These are phyloP conservation scores for Epicauta chinensis DNA, from an alignment of 1,140 invertebrate genomes.

Conservation along the genomic window DNA sequence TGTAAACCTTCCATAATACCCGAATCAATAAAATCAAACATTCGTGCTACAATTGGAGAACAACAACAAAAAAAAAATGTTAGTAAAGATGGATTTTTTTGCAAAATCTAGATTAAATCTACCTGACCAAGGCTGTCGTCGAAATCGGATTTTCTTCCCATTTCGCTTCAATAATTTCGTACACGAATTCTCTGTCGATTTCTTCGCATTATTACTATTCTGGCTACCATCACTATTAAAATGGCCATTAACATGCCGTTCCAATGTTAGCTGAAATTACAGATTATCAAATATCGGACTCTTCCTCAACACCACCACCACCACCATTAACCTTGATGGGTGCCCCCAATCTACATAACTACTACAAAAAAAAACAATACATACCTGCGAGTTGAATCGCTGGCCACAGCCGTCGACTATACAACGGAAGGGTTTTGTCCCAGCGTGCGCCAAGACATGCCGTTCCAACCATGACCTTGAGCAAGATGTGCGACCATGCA, in stretches of 20 bases:
- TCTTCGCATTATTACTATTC: constrained; percentile 52
- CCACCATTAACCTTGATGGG: neutral
- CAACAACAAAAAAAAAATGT: neutral
- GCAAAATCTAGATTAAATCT: constrained; percentile 8
- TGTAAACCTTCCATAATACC: constrained; percentile 83
- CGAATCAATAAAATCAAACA: constrained; percentile 83
- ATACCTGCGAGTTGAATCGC: constrained; percentile 85
- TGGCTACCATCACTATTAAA: constrained; percentile 65
- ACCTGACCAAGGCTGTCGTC: constrained; percentile 79
- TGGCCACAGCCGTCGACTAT: constrained; percentile 89
- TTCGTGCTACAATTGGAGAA: constrained; percentile 53
- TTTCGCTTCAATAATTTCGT: constrained; percentile 76
- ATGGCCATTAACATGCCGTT: constrained; percentile 91
- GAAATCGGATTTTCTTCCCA: constrained; percentile 75
- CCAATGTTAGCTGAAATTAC: constrained; percentile 68
- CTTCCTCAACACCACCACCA: no score
- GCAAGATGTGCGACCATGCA: constrained; percentile 85
- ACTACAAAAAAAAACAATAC: constrained; percentile 5
- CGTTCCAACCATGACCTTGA: constrained; percentile 88
- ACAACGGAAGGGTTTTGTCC: constrained; percentile 91
- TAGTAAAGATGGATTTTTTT: constrained; percentile 1
- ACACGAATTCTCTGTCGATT: constrained; percentile 57
- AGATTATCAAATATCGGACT: no score
- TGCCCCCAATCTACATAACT: neutral
- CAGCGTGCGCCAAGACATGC: constrained; percentile 86